phyloP scores from a whole-genome alignment of 2,888 invertebrate species.

The Lithophane ornitopus region DNA sequence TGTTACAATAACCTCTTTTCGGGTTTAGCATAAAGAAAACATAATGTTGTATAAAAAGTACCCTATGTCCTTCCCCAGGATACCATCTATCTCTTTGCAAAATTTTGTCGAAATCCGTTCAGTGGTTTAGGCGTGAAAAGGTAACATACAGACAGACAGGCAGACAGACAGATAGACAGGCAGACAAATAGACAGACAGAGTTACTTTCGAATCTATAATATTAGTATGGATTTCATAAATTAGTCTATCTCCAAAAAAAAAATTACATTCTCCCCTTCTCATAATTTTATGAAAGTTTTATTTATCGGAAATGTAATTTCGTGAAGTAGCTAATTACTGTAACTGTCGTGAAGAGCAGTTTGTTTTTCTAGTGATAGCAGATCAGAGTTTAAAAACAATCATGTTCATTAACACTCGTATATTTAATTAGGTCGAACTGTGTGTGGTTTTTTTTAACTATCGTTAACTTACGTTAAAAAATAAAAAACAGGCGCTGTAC shows the following conservation, averaged over 20 bases:
- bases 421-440: background rate
- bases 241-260: background rate
- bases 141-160: too few species aligned
- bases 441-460: background rate
- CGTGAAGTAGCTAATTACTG: constrained; percentile 5
- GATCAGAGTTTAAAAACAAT: constrained; percentile 5
- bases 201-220: too few species aligned
- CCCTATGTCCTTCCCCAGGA: too few species aligned
- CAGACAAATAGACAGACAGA: too few species aligned
- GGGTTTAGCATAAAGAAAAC: too few species aligned
- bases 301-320: constrained; percentile 34
- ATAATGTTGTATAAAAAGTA: too few species aligned
- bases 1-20: too few species aligned
- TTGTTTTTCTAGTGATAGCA: constrained; percentile 51
- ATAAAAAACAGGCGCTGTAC: background rate
- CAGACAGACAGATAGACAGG: too few species aligned
- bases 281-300: constrained; percentile 7
- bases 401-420: background rate
- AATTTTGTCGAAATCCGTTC: too few species aligned
- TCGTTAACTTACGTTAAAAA: background rate
- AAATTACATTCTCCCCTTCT: background rate
- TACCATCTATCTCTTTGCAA: too few species aligned
- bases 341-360: constrained; percentile 29
- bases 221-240: too few species aligned
- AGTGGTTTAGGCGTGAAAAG: too few species aligned